phyloP scores from a whole-genome alignment of 2,888 invertebrate species.

The Nebria brevicollis region DNA sequence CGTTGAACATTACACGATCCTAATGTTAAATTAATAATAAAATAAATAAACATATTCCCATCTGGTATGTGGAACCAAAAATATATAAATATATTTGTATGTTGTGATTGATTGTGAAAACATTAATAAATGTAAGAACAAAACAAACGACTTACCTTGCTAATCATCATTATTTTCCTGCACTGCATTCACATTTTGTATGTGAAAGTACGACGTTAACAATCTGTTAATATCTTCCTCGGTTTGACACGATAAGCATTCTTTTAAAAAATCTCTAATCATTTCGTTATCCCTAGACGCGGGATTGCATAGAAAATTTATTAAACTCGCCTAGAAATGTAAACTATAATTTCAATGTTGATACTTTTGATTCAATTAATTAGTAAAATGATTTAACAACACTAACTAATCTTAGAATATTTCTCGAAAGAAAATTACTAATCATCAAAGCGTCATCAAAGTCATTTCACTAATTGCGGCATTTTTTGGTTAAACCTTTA shows the following conservation, averaged over 20 bases:
- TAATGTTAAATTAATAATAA: slow-evolving; percentile 55
- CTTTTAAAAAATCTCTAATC: slow-evolving; percentile 32
- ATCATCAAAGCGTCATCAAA: too few relatives aligned
- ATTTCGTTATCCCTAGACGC: slow-evolving; percentile 26
- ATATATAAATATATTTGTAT: slow-evolving; percentile 58
- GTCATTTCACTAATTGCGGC: neutral
- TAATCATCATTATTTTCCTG: neutral
- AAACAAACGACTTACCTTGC: slow-evolving; percentile 18
- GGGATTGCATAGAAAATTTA: slow-evolving; percentile 46
- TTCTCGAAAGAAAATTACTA: too few relatives aligned
- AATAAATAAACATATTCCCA: slow-evolving; percentile 56
- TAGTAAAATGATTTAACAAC: neutral
- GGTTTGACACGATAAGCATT: slow-evolving; percentile 34
- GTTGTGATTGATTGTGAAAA: slow-evolving; percentile 60
- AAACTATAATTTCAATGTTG: neutral
- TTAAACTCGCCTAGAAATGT: slow-evolving; percentile 36
- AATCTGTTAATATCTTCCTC: slow-evolving; percentile 31
- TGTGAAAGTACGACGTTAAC: slow-evolving; percentile 35
- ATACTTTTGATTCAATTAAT: neutral
- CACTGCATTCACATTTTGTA: slow-evolving; percentile 8
- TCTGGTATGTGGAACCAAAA: slow-evolving; percentile 63
- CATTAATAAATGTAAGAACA: slow-evolving; percentile 24
- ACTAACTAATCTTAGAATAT: too few relatives aligned
- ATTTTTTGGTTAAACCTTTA: slow-evolving; percentile 46
- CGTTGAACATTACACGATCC: slow-evolving; percentile 53